Conservation (phyloP, 1,140 invertebrate species). For the Drosophila melanogaster region DNA sequence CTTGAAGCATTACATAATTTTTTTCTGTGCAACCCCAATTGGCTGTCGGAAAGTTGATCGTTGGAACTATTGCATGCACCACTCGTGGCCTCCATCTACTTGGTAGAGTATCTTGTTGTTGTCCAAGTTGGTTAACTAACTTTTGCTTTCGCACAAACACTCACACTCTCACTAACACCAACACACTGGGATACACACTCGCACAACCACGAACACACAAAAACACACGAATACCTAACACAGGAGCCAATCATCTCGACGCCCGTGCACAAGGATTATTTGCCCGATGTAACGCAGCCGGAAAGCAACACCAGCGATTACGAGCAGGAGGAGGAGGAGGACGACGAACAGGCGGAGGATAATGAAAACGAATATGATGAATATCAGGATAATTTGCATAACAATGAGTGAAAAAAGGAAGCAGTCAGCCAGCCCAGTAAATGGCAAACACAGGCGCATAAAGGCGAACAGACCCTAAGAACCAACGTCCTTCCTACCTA, state of each 20-base stretch:
- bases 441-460: slow-evolving; percentile 44
- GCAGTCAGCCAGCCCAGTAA: slow-evolving; percentile 36
- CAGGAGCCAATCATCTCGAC: slow-evolving; percentile 84
- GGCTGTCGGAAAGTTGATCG: slow-evolving; percentile 46
- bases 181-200: slow-evolving; percentile 50
- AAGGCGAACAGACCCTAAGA: slow-evolving; percentile 53
- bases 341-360: slow-evolving; percentile 79
- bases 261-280: slow-evolving; percentile 84
- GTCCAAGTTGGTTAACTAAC: slow-evolving; percentile 75
- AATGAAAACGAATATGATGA: slow-evolving; percentile 85
- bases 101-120: slow-evolving; percentile 60
- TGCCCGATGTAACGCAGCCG: slow-evolving; percentile 83
- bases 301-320: slow-evolving; percentile 83
- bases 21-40: slow-evolving; percentile 36
- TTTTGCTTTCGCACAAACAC: slow-evolving; percentile 77
- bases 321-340: slow-evolving; percentile 84
- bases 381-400: slow-evolving; percentile 85
- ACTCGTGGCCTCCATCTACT: slow-evolving; percentile 12
- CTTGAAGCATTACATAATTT: not conserved
- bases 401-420: slow-evolving; percentile 79
- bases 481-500: slow-evolving; percentile 5
- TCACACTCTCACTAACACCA: slow-evolving; percentile 26
- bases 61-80: slow-evolving; percentile 61
- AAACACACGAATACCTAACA: slow-evolving; percentile 20
- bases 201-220: slow-evolving; percentile 25